phyloP scores from a whole-genome alignment of 2,888 invertebrate species.

The Ariolimax columbianus region DNA sequence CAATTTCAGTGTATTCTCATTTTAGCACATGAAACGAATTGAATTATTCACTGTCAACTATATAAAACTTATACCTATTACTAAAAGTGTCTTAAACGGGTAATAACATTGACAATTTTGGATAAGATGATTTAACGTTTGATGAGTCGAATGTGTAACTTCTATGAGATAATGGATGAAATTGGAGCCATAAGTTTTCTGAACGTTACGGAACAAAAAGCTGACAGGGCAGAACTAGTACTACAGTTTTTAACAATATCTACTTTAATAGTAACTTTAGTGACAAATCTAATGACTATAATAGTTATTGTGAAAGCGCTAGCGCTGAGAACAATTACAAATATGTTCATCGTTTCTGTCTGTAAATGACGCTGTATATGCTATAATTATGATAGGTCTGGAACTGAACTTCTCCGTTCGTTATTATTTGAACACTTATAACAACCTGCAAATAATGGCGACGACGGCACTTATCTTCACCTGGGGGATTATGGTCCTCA shows the following conservation, averaged over 20 bases:
- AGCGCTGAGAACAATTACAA: constrained; percentile 1
- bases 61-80: too few relatives aligned
- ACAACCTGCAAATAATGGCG: neutral
- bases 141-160: neutral
- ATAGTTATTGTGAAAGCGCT: neutral
- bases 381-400: neutral
- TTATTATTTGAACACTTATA: neutral
- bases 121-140: neutral
- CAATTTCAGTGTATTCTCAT: too few relatives aligned
- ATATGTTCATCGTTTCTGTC: neutral
- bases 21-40: too few relatives aligned
- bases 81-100: too few relatives aligned
- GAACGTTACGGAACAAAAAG: neutral
- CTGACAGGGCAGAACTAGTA: neutral
- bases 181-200: neutral
- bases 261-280: neutral
- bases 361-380: constrained; percentile 9
- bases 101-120: too few relatives aligned
- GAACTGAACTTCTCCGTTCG: neutral
- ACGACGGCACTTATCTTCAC: neutral
- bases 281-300: constrained; percentile 4
- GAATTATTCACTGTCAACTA: too few relatives aligned
- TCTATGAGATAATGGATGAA: neutral
- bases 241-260: neutral
- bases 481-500: constrained; percentile 32